phyloP scores from a whole-genome alignment of 2,888 invertebrate genomes.

The Agrochola circellaris region DNA sequence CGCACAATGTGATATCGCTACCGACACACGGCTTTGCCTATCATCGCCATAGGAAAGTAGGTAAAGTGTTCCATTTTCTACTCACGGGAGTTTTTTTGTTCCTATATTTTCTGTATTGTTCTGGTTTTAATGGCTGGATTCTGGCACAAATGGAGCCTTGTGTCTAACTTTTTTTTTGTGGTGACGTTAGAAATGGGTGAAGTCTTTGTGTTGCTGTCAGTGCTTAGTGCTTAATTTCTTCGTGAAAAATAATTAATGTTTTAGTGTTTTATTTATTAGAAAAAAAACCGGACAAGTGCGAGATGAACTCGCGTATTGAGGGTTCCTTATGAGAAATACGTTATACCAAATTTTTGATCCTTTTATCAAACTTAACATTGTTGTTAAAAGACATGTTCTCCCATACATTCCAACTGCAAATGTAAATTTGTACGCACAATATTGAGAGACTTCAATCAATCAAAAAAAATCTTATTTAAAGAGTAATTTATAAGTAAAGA shows the following conservation, averaged over 20 bases:
- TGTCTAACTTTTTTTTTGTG: constrained; percentile 39
- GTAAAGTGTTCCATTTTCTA: constrained; percentile 65
- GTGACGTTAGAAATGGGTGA: constrained; percentile 26
- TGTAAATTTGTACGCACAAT: too few species aligned
- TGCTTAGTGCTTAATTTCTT: neutral
- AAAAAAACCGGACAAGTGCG: too few species aligned
- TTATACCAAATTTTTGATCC: too few species aligned
- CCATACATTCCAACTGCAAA: too few species aligned
- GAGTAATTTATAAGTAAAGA: too few species aligned
- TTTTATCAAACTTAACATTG: too few species aligned
- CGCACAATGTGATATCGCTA: constrained; percentile 72
- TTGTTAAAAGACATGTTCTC: too few species aligned
- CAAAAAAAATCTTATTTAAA: too few species aligned
- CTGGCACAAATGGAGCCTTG: constrained; percentile 41
- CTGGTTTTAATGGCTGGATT: constrained; percentile 57
- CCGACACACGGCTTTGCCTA: constrained; percentile 58
- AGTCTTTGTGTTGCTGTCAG: constrained; percentile 12
- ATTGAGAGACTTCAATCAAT: too few species aligned
- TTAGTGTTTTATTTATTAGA: neutral
- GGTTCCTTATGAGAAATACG: too few species aligned
- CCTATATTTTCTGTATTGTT: constrained; percentile 54
- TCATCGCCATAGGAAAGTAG: constrained; percentile 63
- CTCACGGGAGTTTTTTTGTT: constrained; percentile 59
- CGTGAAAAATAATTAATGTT: neutral
- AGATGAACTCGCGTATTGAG: too few species aligned